Evolutionary conservation across 2,888 invertebrate genomes (phyloP).

Genomic region (Noctua fimbriata): DNA sequence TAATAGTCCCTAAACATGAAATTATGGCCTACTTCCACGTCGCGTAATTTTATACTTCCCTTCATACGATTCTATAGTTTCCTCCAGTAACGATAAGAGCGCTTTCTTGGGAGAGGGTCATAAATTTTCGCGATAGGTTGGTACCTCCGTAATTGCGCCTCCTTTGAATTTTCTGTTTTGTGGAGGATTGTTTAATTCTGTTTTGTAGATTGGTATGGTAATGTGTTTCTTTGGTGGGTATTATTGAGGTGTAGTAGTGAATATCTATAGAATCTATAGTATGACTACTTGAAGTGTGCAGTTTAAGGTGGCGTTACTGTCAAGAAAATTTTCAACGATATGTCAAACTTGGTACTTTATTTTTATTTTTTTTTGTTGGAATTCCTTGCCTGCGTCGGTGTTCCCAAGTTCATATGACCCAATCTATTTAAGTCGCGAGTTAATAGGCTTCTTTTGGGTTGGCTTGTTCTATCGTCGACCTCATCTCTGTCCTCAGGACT

Average conservation of each 20-base stretch:
- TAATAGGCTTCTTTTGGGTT: too few relatives aligned
- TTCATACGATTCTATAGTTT: constrained; percentile 53
- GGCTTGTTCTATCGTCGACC: too few relatives aligned
- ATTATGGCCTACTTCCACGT: constrained; percentile 46
- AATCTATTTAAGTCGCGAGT: too few relatives aligned
- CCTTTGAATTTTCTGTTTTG: constrained; percentile 68
- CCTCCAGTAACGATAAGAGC: constrained; percentile 63
- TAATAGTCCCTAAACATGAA: constrained; percentile 56
- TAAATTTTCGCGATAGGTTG: constrained; percentile 61
- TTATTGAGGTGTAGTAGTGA: not conserved
- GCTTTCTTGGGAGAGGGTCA: constrained; percentile 58
- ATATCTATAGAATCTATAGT: not conserved
- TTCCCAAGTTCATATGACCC: too few relatives aligned
- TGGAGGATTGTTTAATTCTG: constrained; percentile 57
- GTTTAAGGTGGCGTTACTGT: too few relatives aligned
- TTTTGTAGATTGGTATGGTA: constrained; percentile 54
- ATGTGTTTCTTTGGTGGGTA: constrained; percentile 13
- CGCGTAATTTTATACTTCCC: constrained; percentile 63
- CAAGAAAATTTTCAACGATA: too few relatives aligned
- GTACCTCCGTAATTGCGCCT: constrained; percentile 61
- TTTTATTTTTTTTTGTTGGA: too few relatives aligned
- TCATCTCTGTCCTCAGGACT: too few relatives aligned
- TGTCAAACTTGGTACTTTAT: too few relatives aligned
- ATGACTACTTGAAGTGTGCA: too few relatives aligned
- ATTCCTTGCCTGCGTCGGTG: too few relatives aligned